Conservation (phyloP, 2,113 vertebrate species). For the Crotalus horridus region DNA sequence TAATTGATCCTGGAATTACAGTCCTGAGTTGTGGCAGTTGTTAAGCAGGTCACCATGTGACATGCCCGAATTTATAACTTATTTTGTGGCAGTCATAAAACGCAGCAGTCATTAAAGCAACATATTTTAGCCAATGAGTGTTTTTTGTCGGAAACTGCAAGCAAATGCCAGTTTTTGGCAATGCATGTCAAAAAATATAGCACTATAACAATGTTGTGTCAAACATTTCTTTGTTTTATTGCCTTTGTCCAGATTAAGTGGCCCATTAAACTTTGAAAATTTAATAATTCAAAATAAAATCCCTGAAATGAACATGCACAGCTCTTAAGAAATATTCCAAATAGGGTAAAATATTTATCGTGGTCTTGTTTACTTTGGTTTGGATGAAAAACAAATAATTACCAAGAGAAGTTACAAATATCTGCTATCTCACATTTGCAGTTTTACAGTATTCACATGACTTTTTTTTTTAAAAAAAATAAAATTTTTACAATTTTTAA, state of each 20-base stretch:
- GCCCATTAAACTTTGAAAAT: not conserved
- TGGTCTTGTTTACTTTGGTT: slow-evolving; percentile 15
- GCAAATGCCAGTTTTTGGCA: not conserved
- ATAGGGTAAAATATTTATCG: not conserved
- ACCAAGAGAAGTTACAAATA: not conserved
- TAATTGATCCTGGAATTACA: not conserved
- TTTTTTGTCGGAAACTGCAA: not conserved
- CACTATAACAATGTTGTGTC: not conserved
- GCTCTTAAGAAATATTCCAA: not conserved
- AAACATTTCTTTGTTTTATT: not conserved
- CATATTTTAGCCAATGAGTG: not conserved
- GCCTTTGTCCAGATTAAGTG: not conserved
- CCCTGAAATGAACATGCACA: not conserved
- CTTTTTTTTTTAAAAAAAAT: not conserved
- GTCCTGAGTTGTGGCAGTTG: not conserved
- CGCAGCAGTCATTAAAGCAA: not conserved
- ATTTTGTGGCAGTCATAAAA: not conserved
- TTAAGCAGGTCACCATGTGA: not conserved
- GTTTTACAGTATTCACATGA: slow-evolving; percentile 10
- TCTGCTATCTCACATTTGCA: not conserved
- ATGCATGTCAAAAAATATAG: not conserved
- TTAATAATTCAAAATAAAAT: not conserved
- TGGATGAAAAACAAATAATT: slow-evolving; percentile 13
- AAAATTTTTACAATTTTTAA: not conserved
- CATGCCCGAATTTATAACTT: not conserved